Evolutionary conservation across 2,888 invertebrate genomes (phyloP), one percentile per base, ranked within the genome.

Genomic region (Himalopsyche kuldschensis): DNA sequence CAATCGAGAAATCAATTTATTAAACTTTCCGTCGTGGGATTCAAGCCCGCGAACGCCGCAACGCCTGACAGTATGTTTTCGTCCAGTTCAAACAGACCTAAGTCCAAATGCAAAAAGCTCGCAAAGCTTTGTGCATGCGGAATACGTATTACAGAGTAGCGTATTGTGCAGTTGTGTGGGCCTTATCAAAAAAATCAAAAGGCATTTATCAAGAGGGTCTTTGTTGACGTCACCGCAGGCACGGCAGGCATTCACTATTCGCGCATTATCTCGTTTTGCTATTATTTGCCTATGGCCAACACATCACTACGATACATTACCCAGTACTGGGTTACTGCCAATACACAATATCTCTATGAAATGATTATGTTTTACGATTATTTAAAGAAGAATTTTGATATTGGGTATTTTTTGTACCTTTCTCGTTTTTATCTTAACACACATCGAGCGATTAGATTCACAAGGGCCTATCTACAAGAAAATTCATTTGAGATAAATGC

Each of bases 101-200:
- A 20, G 24, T 8, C 10, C n/a, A 55, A 4, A 48, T 17, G 48
- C 3, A 4, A 20, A 41, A 55, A 55, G 24, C 24, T 20, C 15
- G 20, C n/a, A 20, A 24, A 4, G 20, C 20, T 20, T 55, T n/a
- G 55, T 15, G 15, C 41, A 15, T 41, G 55, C 20, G 55, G 15
- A 24, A 48, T 20, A 55, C 10, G 55, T 55, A 55, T 55, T 20
- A 15, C 10, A 8, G 11, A 41, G 41, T 15, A 41, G 15, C 41
- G 41, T 41, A 55, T 55, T 20, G 20, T 55, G 55, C 55, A 55
- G 30, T 31, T 78, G 78, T 35, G 78, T 31, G 31, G 41, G 78
- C 41, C 20, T 78, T 78, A 78, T 78, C 78, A 78, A 78, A 78
- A 55, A 55, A 78, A 78, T 78, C 78, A 78, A 78, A 78, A 78